Evolutionary conservation across 2,113 vertebrate genomes (phyloP), one percentile per base, ranked within the genome.

Genomic region (Argyrosomus japonicus): DNA sequence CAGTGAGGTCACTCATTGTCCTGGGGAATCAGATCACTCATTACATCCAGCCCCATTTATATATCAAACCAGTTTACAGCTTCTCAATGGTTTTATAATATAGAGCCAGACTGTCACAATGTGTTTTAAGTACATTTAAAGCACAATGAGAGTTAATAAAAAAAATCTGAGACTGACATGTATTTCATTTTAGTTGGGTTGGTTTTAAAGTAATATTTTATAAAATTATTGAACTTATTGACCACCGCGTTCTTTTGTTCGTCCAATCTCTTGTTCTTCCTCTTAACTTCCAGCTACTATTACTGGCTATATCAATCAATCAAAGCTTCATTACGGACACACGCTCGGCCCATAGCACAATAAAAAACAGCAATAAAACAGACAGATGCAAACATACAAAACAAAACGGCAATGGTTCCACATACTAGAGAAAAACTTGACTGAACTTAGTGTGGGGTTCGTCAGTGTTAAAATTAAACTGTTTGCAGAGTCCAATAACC

Each of bases 1-100:
- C 25, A 27, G 84, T 88, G 91, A 94, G 90, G 92, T 93, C 87
- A 91, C 62, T 64, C 65, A 58, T 87, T 88, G 72, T 89, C 73
- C 84, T 74, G 58, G 40, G 73, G 77, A 91, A 87, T 84, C 85
- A 90, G 86, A 88, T 91, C 81, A 77, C 53, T 75, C 60, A 73
- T 88, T 75, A 78, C 76, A 76, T 71, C 27, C 18, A 6, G 68
- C 32, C 48, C 53, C 60, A 67, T 77, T 54, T 80, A 64, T 51
- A 56, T 81, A 51, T 72, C 48, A 71, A 51, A 72, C 23, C 57
- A 47, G 48, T 19, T 47, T 15, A 23, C 1, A 51, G n/a, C 43
- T 25, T 71, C 36, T 32, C 15, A 36, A 2, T 51, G 63, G 36
- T 40, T 68, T 69, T 12, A 27, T 54, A 15, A 58, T 8, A 32